Percentiles rank a stretch among this genome's conserved stretches.
phyloP scores from a whole-genome alignment of 2,113 vertebrate species.

The Otus sunia region DNA sequence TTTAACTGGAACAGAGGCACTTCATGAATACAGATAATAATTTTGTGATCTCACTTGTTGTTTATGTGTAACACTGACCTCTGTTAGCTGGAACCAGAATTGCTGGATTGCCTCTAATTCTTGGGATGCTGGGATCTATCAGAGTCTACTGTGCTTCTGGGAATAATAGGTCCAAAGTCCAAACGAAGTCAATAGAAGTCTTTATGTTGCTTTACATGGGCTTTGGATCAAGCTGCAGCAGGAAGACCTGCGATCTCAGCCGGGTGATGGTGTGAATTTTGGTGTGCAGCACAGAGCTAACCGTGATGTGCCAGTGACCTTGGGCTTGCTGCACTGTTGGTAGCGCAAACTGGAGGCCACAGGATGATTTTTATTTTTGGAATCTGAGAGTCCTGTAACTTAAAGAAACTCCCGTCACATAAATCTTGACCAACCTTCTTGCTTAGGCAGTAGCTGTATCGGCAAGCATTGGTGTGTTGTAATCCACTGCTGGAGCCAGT shows the following conservation, averaged over 20 bases:
- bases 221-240: neutral
- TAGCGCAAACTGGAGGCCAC: fast-evolving
- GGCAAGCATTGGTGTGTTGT: neutral
- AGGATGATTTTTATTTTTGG: neutral
- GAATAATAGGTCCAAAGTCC: neutral
- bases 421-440: neutral
- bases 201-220: neutral
- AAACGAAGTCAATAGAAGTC: neutral
- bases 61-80: neutral
- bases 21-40: neutral
- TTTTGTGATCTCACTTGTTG: neutral
- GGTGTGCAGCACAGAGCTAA: neutral
- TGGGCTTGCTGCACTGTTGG: fast-evolving
- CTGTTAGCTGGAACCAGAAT: neutral
- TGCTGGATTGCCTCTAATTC: neutral
- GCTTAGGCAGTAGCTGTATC: neutral
- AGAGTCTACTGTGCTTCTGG: conserved; percentile 17
- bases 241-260: neutral
- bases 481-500: neutral
- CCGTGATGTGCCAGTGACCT: fast-evolving
- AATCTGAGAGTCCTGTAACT: neutral
- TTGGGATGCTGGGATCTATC: neutral
- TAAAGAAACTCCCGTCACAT: neutral
- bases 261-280: neutral
- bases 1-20: neutral